Evolutionary conservation across 2,113 vertebrate genomes (phyloP).

Genomic region (Delphinapterus leucas): DNA sequence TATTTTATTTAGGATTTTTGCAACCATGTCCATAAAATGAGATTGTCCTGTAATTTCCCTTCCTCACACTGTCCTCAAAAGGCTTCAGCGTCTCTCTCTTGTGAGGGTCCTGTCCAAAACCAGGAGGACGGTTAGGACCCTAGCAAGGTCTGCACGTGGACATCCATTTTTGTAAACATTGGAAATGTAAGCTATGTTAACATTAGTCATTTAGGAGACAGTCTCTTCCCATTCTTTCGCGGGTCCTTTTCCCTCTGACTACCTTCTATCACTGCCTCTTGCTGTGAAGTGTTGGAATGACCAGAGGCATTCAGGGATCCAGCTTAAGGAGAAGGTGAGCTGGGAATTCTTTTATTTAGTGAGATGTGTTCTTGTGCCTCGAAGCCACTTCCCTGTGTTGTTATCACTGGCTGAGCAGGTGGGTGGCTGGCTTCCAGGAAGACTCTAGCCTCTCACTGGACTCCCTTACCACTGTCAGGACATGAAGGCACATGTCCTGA

Average conservation of each 20-base stretch:
- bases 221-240: neutral
- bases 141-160: neutral
- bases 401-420: neutral
- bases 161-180: too few relatives aligned
- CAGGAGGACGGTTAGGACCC: rapidly evolving
- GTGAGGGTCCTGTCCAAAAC: neutral
- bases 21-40: neutral
- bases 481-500: neutral
- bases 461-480: rapidly evolving
- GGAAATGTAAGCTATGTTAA: neutral
- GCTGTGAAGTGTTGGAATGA: too few relatives aligned
- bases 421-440: neutral
- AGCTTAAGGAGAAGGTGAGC: neutral
- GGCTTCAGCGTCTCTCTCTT: neutral
- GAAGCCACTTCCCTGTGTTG: neutral
- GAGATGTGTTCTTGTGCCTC: neutral
- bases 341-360: neutral
- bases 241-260: neutral
- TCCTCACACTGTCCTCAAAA: neutral
- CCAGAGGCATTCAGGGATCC: neutral
- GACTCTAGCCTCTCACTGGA: neutral
- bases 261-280: neutral
- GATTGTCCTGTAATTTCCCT: neutral
- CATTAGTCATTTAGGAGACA: neutral
- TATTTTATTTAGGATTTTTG: neutral